phyloP scores from a whole-genome alignment of 2,113 vertebrate species.

The Upupa epops region DNA sequence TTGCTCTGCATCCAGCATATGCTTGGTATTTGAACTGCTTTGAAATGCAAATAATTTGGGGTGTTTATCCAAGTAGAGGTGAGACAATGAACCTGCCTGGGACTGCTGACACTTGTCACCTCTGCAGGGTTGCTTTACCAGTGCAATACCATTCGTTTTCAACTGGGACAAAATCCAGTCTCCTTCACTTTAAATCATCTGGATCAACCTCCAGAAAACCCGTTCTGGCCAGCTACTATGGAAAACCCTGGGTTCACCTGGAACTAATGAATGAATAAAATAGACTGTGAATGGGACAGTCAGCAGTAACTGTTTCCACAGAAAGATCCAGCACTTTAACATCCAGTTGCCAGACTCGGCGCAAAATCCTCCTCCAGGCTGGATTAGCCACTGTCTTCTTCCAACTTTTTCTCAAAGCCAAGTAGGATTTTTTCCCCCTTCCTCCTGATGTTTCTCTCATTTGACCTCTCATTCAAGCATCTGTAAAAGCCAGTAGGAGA shows the following conservation, averaged over 20 bases:
- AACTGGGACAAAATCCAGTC: not conserved
- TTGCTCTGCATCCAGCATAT: not conserved
- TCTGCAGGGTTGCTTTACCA: not conserved
- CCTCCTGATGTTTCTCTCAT: not conserved
- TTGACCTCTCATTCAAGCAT: not conserved
- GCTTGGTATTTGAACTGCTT: not conserved
- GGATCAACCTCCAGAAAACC: not conserved
- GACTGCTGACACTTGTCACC: not conserved
- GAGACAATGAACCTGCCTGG: not conserved
- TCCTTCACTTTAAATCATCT: not conserved
- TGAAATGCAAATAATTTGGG: not conserved
- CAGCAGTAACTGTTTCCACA: slow-evolving; percentile 6
- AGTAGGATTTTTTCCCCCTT: not conserved
- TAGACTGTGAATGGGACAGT: not conserved
- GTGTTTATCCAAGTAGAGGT: not conserved
- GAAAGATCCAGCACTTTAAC: slow-evolving; percentile 24
- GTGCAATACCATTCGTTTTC: not conserved
- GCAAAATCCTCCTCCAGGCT: not conserved
- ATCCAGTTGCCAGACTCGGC: not conserved
- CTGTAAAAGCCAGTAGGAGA: not conserved
- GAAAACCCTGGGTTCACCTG: slow-evolving; percentile 14
- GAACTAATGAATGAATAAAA: slow-evolving; percentile 10
- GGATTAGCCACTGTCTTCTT: not conserved
- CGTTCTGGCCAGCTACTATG: not conserved
- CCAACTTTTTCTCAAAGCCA: not conserved